Base-by-base conservation (phyloP, 2,888 invertebrate genomes). In the Anthophora plumipes region DNA sequence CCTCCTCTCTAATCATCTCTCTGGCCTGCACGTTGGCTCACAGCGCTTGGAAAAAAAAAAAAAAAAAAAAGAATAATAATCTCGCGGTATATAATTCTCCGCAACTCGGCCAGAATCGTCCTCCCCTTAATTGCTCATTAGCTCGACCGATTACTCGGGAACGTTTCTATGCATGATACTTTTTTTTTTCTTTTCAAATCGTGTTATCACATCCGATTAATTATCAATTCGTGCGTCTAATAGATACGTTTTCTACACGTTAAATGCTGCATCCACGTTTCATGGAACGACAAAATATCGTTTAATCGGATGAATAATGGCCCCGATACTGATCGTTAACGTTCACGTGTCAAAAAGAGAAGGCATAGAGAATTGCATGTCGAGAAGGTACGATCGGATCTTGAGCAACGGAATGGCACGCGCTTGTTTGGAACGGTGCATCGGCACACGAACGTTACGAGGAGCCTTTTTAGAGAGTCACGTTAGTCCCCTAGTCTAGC, bases 401-500 rank as follows among this genome's bases (percentile, higher is more conserved):
- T 31, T 64, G 54, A 71, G 76, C 69, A 73, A 78, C 73, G 79
- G 79, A 80, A 80, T 80, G 80, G 73, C 79, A 79, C 82, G 46
- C 79, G 78, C 73, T 76, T 85, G 69, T 80, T 60, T 50, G 77
- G 59, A 55, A 76, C 68, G 73, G 77, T 77, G 73, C 80, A 86
- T 76, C 61, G 79, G 61, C 55, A 55, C 75, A 63, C 55, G 81
- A 63, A 55, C n/a, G n/a, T n/a, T n/a, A n/a, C 55, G 64, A 69
- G 60, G 55, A 73, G 72, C 80, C 71, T 81, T 77, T 73, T 86
- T 80, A 80, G 76, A 69, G 72, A 80, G 73, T 83, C 73, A 80
- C 75, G 72, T 84, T 84, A 81, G 80, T 75, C 79, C 82, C 78
- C 71, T 85, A 87, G 87, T 85, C 78, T 84, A 86, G 87, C 64